These are phyloP conservation scores for Argyrosomus regius DNA, from an alignment of 2,797 vertebrate genomes.

Conservation along the genomic window DNA sequence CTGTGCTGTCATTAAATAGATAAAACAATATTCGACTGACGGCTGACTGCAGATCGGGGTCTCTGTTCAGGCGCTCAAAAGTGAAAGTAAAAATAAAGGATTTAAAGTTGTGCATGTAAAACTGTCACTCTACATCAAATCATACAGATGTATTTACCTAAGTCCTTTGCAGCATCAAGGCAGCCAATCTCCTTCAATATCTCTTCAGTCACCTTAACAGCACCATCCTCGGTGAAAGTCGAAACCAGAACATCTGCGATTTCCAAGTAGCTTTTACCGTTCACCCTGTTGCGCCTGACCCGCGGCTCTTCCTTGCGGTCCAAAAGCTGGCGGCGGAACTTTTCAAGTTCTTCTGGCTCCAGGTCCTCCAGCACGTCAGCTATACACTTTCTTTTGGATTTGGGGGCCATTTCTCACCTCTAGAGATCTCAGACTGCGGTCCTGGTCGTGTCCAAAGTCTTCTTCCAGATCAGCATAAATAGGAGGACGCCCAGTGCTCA, in stretches of 20 bases:
- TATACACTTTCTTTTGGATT: neutral
- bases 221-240: neutral
- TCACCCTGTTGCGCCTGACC: neutral
- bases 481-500: neutral
- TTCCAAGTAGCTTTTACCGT: fast-evolving
- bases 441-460: neutral
- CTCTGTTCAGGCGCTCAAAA: too few relatives aligned
- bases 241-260: slow-evolving; percentile 8
- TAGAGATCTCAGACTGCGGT: neutral
- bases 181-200: too few relatives aligned
- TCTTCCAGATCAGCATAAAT: neutral
- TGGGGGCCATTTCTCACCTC: slow-evolving; percentile 12
- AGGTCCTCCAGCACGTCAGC: neutral
- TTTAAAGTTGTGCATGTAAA: too few relatives aligned
- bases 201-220: neutral
- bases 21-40: too few relatives aligned
- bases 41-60: too few relatives aligned
- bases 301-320: neutral
- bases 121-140: too few relatives aligned
- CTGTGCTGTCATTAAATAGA: too few relatives aligned
- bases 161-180: too few relatives aligned
- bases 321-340: neutral
- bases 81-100: too few relatives aligned
- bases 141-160: too few relatives aligned
- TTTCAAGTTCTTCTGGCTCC: fast-evolving